phyloP scores from a whole-genome alignment of 2,797 vertebrate species.

The Lepilemur ruficaudatus region DNA sequence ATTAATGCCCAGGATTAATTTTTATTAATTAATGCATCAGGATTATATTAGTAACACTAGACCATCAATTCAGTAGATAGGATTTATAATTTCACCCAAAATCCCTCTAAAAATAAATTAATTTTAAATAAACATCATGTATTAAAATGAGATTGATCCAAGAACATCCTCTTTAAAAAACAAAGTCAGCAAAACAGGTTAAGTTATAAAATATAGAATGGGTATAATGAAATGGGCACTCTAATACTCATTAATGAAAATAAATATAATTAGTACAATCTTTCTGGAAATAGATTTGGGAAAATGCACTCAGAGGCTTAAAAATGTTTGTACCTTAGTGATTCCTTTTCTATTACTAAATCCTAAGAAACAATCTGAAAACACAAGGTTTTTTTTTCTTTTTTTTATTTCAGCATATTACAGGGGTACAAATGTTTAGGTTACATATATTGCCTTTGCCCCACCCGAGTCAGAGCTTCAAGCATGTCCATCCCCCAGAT shows the following conservation, averaged over 20 bases:
- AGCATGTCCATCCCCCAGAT: no score
- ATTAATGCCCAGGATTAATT: not conserved
- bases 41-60: not conserved
- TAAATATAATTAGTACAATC: not conserved
- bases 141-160: not conserved
- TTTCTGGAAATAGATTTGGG: slow-evolving; percentile 25
- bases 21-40: not conserved
- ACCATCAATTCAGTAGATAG: not conserved
- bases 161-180: not conserved
- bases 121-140: not conserved
- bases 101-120: slow-evolving; percentile 4
- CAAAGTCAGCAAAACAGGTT: not conserved
- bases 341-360: not conserved
- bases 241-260: not conserved
- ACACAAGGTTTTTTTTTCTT: not conserved
- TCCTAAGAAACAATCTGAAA: slow-evolving; percentile 18
- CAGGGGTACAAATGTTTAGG: no score
- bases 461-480: no score
- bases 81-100: slow-evolving; percentile 2
- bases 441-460: no score
- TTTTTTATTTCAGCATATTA: no score
- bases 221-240: not conserved
- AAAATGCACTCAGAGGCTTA: not conserved
- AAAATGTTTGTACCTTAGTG: not conserved
- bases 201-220: not conserved